Evolutionary conservation across 2,888 invertebrate genomes (phyloP), one percentile per base, ranked within the genome.

Genomic region (Pollenia griseotomentosa): DNA sequence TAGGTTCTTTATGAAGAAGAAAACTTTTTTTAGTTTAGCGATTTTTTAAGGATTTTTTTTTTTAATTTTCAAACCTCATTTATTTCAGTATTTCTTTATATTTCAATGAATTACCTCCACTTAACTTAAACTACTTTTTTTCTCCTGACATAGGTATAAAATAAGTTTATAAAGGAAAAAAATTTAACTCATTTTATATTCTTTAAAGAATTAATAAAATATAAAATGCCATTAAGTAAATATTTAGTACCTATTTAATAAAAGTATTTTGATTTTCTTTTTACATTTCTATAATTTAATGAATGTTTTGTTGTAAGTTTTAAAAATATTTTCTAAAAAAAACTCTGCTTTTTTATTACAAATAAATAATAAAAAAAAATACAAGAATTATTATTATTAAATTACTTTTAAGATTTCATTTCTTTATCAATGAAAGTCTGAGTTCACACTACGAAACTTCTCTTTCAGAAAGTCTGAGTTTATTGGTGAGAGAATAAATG

Each of bases 31-130:
- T 23, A 59, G 16, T 59, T 77, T 55, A 70, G 48, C 44, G 14
- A 57, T 81, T 48, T 59, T 59, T 46, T 19, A 66, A 40, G 40
- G 51, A 68, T 70, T 68, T 78, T 42, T 48, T 55, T 55, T 73
- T 4, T 63, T 40, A 16, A 23, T 59, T 59, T 68, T 44, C 51
- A 53, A 83, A 75, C 51, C 75, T 70, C 68, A 83, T 83, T 75
- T 75, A 74, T 48, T 44, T 68, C 16, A 68, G 66, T 57, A 61
- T 48, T 55, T 63, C 16, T 75, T 86, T 74, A 84, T 85, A 77
- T 88, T 89, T 88, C 87, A 33, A 88, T 83, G 83, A 88, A 80
- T 81, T 87, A 87, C n/a, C 48, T 33, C 83, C 68, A 71, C 59
- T 80, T 70, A 16, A 73, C 44, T 77, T 33, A 51, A 83, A 73